phyloP scores from a whole-genome alignment of 64 coral and sea anemone species.

The Acropora tenuis region DNA sequence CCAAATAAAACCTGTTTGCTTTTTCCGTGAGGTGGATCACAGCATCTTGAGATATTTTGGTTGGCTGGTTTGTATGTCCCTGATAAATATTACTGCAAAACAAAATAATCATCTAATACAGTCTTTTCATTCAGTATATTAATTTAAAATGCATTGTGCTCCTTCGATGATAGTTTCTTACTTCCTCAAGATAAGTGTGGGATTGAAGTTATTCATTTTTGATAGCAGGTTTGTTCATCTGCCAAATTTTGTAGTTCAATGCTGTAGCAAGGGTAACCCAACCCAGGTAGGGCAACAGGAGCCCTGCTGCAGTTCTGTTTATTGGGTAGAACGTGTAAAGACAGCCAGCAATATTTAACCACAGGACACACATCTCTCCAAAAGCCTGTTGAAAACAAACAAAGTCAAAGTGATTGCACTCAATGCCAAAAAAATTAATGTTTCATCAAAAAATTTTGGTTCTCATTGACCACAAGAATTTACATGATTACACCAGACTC shows the following conservation, averaged over 20 bases:
- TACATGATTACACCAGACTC: too few relatives aligned
- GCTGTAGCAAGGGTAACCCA: constrained; percentile 60
- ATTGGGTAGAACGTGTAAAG: constrained; percentile 70
- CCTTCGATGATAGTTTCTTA: too few relatives aligned
- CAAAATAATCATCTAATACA: too few relatives aligned
- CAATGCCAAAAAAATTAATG: not conserved
- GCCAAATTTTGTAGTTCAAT: constrained; percentile 64
- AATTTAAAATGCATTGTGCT: too few relatives aligned
- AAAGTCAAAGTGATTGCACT: not conserved
- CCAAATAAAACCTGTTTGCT: too few relatives aligned
- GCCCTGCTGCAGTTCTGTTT: constrained; percentile 53
- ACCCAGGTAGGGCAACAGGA: constrained; percentile 54
- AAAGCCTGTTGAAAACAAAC: constrained; percentile 25
- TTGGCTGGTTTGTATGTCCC: too few relatives aligned
- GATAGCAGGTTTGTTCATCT: constrained; percentile 66
- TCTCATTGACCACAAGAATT: too few relatives aligned
- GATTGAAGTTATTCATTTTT: constrained; percentile 36
- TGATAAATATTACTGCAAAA: too few relatives aligned
- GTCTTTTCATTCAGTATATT: too few relatives aligned
- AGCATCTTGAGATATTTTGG: too few relatives aligned
- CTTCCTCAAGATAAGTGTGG: not conserved
- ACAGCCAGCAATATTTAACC: constrained; percentile 59
- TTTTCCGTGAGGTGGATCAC: too few relatives aligned
- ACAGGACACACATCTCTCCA: constrained; percentile 52
- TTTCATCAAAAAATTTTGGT: too few relatives aligned